phyloP scores from a whole-genome alignment of 1,140 invertebrate genomes.

The Trichoplusia ni region DNA sequence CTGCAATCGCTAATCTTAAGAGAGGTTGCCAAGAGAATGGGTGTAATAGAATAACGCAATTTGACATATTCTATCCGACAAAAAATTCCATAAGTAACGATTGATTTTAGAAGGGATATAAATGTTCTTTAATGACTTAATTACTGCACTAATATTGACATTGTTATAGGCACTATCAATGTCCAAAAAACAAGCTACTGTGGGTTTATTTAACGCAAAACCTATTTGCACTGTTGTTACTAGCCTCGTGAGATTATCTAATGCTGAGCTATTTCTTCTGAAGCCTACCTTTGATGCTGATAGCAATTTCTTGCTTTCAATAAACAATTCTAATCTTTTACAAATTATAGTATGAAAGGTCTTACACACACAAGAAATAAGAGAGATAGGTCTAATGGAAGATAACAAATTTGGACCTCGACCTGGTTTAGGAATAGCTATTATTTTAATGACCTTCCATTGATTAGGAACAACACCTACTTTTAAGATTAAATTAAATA shows the following conservation, averaged over 20 bases:
- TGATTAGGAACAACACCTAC: not conserved
- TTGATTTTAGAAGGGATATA: no score
- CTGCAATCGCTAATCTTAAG: not conserved
- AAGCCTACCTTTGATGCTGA: not conserved
- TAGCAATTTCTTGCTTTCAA: not conserved
- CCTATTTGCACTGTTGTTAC: no score
- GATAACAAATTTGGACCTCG: not conserved
- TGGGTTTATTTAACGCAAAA: no score
- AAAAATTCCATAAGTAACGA: no score
- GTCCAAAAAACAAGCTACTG: no score
- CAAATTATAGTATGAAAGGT: not conserved
- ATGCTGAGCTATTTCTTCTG: no score
- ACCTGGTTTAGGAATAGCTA: not conserved
- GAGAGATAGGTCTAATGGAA: not conserved
- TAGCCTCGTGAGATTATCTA: no score
- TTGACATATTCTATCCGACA: no score
- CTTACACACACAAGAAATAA: not conserved
- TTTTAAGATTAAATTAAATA: not conserved
- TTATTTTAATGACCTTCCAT: not conserved
- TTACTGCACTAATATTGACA: no score
- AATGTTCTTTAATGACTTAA: no score
- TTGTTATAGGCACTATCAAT: no score
- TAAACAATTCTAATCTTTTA: not conserved
- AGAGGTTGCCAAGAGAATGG: conserved; percentile 43
- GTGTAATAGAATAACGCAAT: not conserved